These are phyloP conservation scores for Neocrepidodera transversa DNA, from an alignment of 2,888 invertebrate species.

Conservation along the genomic window DNA sequence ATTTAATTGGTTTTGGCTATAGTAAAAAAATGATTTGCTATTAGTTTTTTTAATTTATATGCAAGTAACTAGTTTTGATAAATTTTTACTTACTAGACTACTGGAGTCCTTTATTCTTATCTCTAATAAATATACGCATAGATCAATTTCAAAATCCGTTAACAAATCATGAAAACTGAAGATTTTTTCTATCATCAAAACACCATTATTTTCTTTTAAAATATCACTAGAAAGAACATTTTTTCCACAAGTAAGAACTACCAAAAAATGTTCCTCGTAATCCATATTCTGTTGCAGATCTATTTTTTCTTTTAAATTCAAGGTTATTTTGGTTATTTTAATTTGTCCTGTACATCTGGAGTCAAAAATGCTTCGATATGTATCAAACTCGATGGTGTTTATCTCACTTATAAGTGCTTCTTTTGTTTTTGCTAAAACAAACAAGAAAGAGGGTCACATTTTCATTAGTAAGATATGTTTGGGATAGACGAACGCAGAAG, in stretches of 20 bases:
- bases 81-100: constrained; percentile 34
- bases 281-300: constrained; percentile 16
- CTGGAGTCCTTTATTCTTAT: constrained; percentile 31
- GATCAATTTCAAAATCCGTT: constrained; percentile 38
- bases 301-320: constrained; percentile 20
- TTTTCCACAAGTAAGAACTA: constrained; percentile 37
- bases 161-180: constrained; percentile 36
- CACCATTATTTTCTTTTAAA: constrained; percentile 27
- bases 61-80: too few species aligned
- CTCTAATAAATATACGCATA: constrained; percentile 41
- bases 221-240: constrained; percentile 41
- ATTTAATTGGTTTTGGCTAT: too few species aligned
- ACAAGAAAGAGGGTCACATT: too few species aligned
- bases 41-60: too few species aligned
- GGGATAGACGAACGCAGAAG: too few species aligned
- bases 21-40: too few species aligned
- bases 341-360: constrained; percentile 35
- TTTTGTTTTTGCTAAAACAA: constrained; percentile 36
- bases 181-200: constrained; percentile 23
- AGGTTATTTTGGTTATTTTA: constrained; percentile 35
- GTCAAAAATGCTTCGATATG: constrained; percentile 19
- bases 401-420: constrained; percentile 39
- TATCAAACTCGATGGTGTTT: constrained; percentile 35
- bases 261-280: constrained; percentile 37
- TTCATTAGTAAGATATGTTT: too few species aligned